Evolutionary conservation across 2,113 vertebrate genomes (phyloP).

Genomic region (Nothoprocta pentlandii): DNA sequence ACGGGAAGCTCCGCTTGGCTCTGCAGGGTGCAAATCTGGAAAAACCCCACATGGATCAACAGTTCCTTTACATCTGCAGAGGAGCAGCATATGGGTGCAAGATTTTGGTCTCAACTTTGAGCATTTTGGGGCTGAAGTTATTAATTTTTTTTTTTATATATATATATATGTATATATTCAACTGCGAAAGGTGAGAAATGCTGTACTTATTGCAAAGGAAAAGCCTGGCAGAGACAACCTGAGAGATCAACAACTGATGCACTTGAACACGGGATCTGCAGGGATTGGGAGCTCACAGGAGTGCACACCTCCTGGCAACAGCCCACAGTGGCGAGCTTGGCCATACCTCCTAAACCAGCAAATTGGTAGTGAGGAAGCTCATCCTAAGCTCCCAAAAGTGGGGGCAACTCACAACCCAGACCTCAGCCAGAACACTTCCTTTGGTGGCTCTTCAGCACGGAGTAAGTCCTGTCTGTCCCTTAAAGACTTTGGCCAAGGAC

Average conservation of each 20-base stretch:
- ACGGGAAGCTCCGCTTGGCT: neutral
- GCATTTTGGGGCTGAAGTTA: neutral
- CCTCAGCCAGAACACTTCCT: neutral
- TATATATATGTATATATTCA: neutral
- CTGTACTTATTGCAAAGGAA: neutral
- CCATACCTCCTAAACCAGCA: neutral
- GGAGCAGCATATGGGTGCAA: neutral
- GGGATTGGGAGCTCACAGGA: neutral
- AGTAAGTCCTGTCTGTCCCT: accelerated
- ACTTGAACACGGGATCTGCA: neutral
- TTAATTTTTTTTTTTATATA: too few relatives aligned
- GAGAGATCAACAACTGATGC: neutral
- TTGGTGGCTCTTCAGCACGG: neutral
- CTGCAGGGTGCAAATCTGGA: constrained; percentile 43
- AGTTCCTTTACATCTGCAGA: constrained; percentile 26
- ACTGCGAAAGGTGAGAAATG: neutral
- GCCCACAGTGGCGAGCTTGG: neutral
- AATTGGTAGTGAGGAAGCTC: neutral
- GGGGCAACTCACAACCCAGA: neutral
- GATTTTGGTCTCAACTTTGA: neutral
- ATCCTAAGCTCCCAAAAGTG: neutral
- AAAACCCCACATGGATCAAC: neutral
- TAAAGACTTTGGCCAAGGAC: accelerated
- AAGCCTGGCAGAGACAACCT: neutral
- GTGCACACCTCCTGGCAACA: neutral